phyloP scores from a whole-genome alignment of 2,113 vertebrate genomes.

The Triplophysa dalaica region DNA sequence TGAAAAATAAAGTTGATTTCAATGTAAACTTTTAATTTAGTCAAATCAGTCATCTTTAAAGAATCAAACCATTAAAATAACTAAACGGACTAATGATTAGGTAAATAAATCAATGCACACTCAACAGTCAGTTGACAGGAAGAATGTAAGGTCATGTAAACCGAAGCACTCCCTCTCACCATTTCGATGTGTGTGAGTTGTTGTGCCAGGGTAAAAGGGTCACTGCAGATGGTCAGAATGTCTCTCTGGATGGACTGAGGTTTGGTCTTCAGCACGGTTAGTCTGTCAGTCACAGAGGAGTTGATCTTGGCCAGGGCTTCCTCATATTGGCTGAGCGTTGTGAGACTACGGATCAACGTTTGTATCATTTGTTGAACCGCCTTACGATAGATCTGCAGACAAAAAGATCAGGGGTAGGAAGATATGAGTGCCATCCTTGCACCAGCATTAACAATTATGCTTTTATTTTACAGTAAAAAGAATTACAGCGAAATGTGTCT shows the following conservation, averaged over 20 bases:
- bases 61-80: neutral
- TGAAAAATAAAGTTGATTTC: conserved; percentile 60
- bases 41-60: conserved; percentile 31
- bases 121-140: neutral
- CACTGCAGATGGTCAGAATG: conserved; percentile 85
- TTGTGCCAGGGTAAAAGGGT: conserved; percentile 89
- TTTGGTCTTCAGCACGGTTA: conserved; percentile 82
- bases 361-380: conserved; percentile 85
- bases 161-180: conserved; percentile 70
- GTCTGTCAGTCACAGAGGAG: conserved; percentile 77
- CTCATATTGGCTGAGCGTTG: conserved; percentile 87
- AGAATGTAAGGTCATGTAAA: neutral
- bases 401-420: neutral
- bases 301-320: conserved; percentile 88
- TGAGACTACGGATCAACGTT: conserved; percentile 82
- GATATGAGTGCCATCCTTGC: no score
- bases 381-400: conserved; percentile 82
- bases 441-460: neutral
- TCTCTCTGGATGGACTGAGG: conserved; percentile 87
- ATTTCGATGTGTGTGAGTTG: conserved; percentile 95
- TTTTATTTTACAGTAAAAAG: conserved; percentile 16
- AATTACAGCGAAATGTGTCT: conserved; percentile 8
- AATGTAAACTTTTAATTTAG: conserved; percentile 4
- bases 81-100: conserved; percentile 2
- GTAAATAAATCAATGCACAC: conserved; percentile 22